Evolutionary conservation across 2,113 vertebrate genomes (phyloP).

Genomic region (Phyllopteryx taeniolatus): DNA sequence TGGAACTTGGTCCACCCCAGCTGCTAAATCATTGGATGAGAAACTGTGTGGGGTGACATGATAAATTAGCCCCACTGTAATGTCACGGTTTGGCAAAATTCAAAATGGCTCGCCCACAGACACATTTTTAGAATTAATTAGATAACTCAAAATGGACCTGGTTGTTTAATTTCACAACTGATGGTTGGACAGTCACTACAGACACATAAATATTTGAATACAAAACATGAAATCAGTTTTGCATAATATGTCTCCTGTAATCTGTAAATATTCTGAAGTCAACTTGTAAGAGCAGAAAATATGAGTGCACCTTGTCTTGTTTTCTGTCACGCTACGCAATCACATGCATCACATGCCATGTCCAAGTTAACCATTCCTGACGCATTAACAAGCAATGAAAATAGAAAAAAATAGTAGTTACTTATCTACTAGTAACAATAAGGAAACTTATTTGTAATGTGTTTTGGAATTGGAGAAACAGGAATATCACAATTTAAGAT

Average conservation of each 20-base stretch:
- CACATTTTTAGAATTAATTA: too few relatives aligned
- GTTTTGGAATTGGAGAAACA: too few relatives aligned
- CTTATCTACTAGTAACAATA: not conserved
- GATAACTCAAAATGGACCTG: not conserved
- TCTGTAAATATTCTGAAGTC: not conserved
- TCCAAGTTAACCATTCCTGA: too few relatives aligned
- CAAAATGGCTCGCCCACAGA: too few relatives aligned
- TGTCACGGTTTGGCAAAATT: too few relatives aligned
- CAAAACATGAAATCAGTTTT: not conserved
- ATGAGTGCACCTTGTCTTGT: not conserved
- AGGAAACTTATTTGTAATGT: not conserved
- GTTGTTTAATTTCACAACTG: not conserved
- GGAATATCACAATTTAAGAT: not conserved
- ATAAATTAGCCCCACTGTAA: too few relatives aligned
- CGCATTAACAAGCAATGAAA: not conserved
- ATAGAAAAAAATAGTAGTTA: not conserved
- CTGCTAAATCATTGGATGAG: too few relatives aligned
- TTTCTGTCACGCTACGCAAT: not conserved
- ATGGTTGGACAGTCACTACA: not conserved
- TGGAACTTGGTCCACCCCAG: too few relatives aligned
- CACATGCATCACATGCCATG: too few relatives aligned
- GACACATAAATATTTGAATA: not conserved
- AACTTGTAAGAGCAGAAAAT: not conserved
- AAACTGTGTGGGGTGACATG: too few relatives aligned
- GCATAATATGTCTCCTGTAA: not conserved